These are phyloP conservation scores for Sternotherus odoratus DNA, from an alignment of 2,797 vertebrate genomes.

Conservation along the genomic window DNA sequence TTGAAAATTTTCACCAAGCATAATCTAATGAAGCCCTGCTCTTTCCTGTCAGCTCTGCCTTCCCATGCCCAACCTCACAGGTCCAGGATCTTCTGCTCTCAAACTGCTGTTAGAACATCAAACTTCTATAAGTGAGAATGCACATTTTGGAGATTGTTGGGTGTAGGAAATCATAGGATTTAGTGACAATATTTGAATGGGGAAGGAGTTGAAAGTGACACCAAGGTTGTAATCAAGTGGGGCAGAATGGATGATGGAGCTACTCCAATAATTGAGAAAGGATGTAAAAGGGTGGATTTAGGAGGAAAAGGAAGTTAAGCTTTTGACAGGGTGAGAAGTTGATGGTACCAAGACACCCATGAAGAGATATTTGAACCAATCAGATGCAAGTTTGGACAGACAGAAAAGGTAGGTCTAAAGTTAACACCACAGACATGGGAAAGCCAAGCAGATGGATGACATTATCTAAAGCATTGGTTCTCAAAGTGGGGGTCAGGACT, in stretches of 20 bases:
- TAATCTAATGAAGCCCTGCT: background rate
- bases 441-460: background rate
- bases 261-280: fast-evolving
- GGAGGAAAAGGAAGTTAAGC: background rate
- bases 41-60: background rate
- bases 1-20: background rate
- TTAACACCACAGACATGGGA: background rate
- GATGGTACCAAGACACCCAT: fast-evolving
- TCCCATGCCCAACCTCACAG: background rate
- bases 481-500: too few species aligned
- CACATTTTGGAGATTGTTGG: background rate
- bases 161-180: background rate
- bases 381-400: fast-evolving
- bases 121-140: background rate
- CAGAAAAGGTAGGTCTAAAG: background rate
- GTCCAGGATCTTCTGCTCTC: background rate
- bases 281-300: background rate
- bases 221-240: background rate
- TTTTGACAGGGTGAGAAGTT: background rate
- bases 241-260: fast-evolving
- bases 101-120: background rate
- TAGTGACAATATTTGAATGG: background rate
- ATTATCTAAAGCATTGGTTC: too few species aligned
- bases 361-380: background rate
- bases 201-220: background rate